These are phyloP conservation scores for Urocitellus parryii DNA, from an alignment of 2,113 vertebrate genomes.

Conservation along the genomic window DNA sequence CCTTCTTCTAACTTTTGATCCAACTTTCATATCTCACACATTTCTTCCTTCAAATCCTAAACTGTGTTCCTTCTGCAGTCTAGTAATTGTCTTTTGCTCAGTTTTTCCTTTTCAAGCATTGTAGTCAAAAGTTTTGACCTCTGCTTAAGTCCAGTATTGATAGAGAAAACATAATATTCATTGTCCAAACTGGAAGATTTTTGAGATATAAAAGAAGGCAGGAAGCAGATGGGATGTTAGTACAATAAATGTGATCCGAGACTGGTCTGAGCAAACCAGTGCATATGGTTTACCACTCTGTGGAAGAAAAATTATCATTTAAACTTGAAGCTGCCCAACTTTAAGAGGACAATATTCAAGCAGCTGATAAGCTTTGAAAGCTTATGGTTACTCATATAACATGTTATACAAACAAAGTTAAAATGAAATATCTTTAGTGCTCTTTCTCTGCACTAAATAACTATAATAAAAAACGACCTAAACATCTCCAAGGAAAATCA, in stretches of 20 bases:
- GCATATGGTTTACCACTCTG: rapidly evolving
- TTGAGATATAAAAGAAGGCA: not conserved
- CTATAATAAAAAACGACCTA: not conserved
- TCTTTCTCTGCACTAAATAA: not conserved
- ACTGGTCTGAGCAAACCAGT: not conserved
- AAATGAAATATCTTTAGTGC: not conserved
- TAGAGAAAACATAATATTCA: not conserved
- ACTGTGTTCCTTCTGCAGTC: not conserved
- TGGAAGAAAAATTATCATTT: not conserved
- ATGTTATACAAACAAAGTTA: not conserved
- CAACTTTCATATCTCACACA: not conserved
- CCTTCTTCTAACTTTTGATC: not conserved
- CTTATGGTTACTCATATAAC: not conserved
- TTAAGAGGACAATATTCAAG: not conserved
- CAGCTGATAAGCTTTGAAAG: not conserved
- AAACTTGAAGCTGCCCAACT: not conserved
- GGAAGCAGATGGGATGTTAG: not conserved
- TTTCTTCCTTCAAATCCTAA: not conserved
- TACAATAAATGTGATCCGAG: too few species aligned
- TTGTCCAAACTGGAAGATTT: not conserved
- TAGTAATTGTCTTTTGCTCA: not conserved
- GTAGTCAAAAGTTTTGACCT: not conserved
- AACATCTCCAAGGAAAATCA: not conserved
- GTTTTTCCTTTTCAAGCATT: not conserved
- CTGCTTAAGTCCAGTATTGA: not conserved